Conservation (phyloP, 2,888 invertebrate genomes). For the Sminthurides aquaticus region DNA sequence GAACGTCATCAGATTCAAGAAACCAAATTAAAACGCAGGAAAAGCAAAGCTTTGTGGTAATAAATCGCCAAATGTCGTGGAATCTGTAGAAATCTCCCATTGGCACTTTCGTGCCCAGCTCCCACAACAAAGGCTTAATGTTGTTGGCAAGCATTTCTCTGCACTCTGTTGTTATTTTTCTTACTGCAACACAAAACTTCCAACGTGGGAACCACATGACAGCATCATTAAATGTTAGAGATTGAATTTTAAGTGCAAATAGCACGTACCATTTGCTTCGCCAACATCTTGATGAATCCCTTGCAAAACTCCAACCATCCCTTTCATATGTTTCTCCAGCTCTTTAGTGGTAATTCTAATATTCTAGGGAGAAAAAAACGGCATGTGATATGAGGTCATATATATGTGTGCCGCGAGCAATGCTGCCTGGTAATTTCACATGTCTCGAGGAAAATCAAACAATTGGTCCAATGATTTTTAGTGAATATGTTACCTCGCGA, state of each 20-base stretch:
- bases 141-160: constrained; percentile 47
- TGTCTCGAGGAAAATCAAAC: background rate
- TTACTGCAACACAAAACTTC: constrained; percentile 10
- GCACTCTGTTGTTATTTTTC: constrained; percentile 5
- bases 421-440: background rate
- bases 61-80: constrained; percentile 79
- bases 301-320: constrained; percentile 14
- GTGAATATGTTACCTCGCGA: constrained; percentile 12
- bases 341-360: constrained; percentile 17
- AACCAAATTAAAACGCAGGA: constrained; percentile 69
- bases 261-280: background rate
- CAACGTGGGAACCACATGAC: too few species aligned
- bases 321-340: constrained; percentile 15
- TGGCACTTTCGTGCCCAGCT: constrained; percentile 62
- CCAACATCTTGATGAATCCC: constrained; percentile 23
- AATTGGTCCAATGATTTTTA: background rate
- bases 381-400: background rate
- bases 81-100: constrained; percentile 74
- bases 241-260: too few species aligned
- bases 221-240: too few species aligned
- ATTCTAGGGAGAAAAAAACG: constrained; percentile 12
- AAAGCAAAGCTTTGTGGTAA: constrained; percentile 72
- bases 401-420: background rate
- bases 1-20: constrained; percentile 68
- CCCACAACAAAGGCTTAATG: constrained; percentile 58